Conservation (phyloP, 2,888 invertebrate species). For the Tortrix viridana region DNA sequence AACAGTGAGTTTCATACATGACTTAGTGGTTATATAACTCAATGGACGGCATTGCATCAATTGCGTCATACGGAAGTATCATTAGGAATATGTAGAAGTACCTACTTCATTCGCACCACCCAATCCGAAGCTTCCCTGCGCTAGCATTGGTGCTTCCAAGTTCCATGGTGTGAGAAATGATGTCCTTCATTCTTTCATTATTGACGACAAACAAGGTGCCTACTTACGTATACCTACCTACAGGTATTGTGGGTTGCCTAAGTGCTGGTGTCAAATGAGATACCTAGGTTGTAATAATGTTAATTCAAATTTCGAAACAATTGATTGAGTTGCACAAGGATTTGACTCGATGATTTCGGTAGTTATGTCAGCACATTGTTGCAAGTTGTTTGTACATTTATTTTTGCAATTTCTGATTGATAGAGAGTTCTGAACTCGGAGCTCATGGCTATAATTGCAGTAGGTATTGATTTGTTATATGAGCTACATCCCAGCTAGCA, state of each 20-base stretch:
- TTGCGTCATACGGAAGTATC: constrained; percentile 56
- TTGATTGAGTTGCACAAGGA: too few relatives aligned
- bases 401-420: too few relatives aligned
- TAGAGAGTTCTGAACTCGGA: too few relatives aligned
- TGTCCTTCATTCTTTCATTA: constrained; percentile 58
- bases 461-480: too few relatives aligned
- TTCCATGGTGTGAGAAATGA: constrained; percentile 62
- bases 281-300: constrained; percentile 13
- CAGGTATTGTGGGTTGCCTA: constrained; percentile 27
- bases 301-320: constrained; percentile 2
- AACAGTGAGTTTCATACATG: constrained; percentile 26
- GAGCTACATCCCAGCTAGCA: too few relatives aligned
- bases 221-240: constrained; percentile 44
- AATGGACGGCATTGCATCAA: constrained; percentile 43
- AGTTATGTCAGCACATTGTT: too few relatives aligned
- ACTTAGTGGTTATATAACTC: neutral
- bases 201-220: constrained; percentile 57
- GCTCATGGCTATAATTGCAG: too few relatives aligned
- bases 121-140: constrained; percentile 55
- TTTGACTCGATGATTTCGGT: too few relatives aligned
- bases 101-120: constrained; percentile 68
- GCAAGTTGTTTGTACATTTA: too few relatives aligned
- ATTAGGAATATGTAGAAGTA: constrained; percentile 53
- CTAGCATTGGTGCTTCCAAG: constrained; percentile 66
- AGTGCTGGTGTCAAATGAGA: constrained; percentile 7